These are phyloP conservation scores for Procapra przewalskii DNA, from an alignment of 2,113 vertebrate genomes.

Conservation along the genomic window DNA sequence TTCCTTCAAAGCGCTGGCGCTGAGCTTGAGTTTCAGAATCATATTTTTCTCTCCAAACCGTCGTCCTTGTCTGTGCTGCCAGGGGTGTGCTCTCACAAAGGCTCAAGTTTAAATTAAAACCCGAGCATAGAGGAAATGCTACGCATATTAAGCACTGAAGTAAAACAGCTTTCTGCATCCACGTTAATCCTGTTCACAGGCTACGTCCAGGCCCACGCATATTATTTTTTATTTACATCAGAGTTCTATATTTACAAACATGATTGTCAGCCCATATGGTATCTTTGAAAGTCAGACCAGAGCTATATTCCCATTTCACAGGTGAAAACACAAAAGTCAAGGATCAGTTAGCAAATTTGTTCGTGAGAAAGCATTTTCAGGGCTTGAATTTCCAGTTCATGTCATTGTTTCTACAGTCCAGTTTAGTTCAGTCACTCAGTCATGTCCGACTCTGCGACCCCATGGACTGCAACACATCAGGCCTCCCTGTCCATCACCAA, in stretches of 20 bases:
- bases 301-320: constrained; percentile 6
- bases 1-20: background rate
- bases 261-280: background rate
- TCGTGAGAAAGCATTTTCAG: background rate
- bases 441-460: fast-evolving
- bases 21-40: background rate
- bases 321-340: background rate
- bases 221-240: background rate
- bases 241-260: background rate
- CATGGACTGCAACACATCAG: background rate
- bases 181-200: background rate
- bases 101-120: constrained; percentile 50
- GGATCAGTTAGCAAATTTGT: background rate
- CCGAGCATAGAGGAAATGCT: constrained; percentile 48
- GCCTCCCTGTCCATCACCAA: background rate
- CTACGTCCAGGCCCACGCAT: background rate
- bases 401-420: background rate
- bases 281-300: constrained; percentile 5
- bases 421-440: background rate
- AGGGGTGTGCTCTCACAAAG: constrained; percentile 55
- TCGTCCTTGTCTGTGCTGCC: background rate
- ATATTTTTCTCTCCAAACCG: constrained; percentile 37
- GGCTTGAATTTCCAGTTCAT: background rate
- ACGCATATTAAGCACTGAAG: constrained; percentile 61
- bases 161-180: constrained; percentile 40